These are phyloP conservation scores for Xyliphius kryptos DNA, from an alignment of 2,113 vertebrate genomes.

Conservation along the genomic window DNA sequence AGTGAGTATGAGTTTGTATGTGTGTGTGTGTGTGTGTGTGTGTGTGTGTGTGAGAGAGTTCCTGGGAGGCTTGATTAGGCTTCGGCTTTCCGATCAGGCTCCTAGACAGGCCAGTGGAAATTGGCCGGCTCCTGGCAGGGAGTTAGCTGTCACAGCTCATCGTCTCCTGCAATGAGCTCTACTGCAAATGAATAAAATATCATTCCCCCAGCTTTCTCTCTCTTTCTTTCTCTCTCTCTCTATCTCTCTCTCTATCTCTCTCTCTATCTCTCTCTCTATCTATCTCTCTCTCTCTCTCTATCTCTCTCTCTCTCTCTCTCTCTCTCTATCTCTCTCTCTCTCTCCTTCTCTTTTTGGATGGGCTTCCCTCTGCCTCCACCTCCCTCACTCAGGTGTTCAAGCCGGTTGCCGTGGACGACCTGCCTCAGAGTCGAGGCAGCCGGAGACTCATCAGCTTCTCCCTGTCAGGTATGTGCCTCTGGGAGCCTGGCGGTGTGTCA, in stretches of 20 bases:
- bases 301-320: too few species aligned
- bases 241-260: too few species aligned
- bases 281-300: too few species aligned
- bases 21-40: too few species aligned
- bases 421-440: slow-evolving; percentile 69
- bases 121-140: slow-evolving; percentile 95
- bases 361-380: too few species aligned
- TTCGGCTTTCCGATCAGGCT: slow-evolving; percentile 97
- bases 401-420: slow-evolving; percentile 71
- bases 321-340: too few species aligned
- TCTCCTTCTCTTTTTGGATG: too few species aligned
- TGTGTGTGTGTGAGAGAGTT: too few species aligned
- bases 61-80: slow-evolving; percentile 98
- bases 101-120: slow-evolving; percentile 94
- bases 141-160: slow-evolving; percentile 95
- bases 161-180: slow-evolving; percentile 67
- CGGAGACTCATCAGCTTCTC: too few species aligned
- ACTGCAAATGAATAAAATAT: slow-evolving; percentile 74
- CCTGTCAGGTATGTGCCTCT: slow-evolving; percentile 61
- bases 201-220: slow-evolving; percentile 55
- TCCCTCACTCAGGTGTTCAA: slow-evolving; percentile 86
- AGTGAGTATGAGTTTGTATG: slow-evolving; percentile 5
- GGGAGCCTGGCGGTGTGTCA: neutral
- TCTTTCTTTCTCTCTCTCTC: slow-evolving; percentile 35
- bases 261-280: too few species aligned